phyloP scores from a whole-genome alignment of 2,888 invertebrate species.

The Mimas tiliae region DNA sequence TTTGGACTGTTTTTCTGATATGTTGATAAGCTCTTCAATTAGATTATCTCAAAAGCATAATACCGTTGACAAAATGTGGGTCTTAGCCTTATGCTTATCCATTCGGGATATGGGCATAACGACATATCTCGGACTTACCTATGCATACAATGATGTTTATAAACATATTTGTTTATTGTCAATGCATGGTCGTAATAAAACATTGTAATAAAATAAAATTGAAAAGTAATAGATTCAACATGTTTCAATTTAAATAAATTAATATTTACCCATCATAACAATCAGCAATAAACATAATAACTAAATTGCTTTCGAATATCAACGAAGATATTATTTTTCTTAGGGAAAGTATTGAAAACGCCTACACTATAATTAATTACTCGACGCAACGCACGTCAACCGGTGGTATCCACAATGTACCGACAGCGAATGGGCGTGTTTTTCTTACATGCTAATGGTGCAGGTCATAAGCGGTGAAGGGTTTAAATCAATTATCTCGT shows the following conservation, averaged over 20 bases:
- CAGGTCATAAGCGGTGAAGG: conserved; percentile 30
- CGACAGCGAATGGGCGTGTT: conserved; percentile 71
- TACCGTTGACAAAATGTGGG: no score
- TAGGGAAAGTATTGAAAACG: conserved; percentile 37
- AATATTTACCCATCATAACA: conserved; percentile 2
- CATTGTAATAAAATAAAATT: not conserved
- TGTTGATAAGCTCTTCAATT: no score
- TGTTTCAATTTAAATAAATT: not conserved
- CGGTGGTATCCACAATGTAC: conserved; percentile 59
- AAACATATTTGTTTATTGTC: no score
- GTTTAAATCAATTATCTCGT: conserved; percentile 13
- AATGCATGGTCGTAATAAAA: not conserved
- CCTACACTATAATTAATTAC: conserved; percentile 59
- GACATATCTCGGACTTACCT: no score
- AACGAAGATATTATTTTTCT: conserved; percentile 9
- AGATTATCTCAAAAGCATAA: no score
- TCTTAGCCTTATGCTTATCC: no score
- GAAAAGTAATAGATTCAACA: not conserved
- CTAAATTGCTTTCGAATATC: conserved; percentile 19
- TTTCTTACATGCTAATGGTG: conserved; percentile 30
- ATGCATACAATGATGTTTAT: no score
- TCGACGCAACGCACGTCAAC: conserved; percentile 50
- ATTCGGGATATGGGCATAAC: no score
- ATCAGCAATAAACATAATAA: conserved; percentile 7
- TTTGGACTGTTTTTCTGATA: no score